Percentiles rank a stretch among this genome's conserved stretches.
These are phyloP conservation scores for Dasypogon diadema DNA, from an alignment of 2,888 invertebrate genomes.

Conservation along the genomic window DNA sequence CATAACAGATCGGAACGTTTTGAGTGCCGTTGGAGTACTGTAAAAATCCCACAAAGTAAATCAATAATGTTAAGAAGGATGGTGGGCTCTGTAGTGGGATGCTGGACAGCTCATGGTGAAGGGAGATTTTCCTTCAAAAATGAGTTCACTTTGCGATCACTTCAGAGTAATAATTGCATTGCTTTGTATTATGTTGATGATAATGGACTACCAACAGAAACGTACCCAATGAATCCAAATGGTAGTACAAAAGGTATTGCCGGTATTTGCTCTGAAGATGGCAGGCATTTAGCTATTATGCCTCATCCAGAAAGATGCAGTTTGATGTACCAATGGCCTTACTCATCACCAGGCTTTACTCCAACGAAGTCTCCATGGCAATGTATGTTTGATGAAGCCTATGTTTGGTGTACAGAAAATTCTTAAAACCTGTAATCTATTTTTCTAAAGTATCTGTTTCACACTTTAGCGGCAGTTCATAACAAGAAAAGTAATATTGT, in stretches of 20 bases:
- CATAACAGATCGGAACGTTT: constrained; percentile 92
- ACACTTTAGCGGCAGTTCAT: no score
- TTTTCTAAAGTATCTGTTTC: no score
- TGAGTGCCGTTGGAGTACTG: constrained; percentile 82
- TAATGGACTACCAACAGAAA: constrained; percentile 77
- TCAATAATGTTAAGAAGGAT: constrained; percentile 92
- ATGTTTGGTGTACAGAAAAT: constrained; percentile 72
- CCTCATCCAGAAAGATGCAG: constrained; percentile 97
- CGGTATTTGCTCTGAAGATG: constrained; percentile 88
- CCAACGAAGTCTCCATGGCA: constrained; percentile 88
- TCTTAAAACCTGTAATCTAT: no score
- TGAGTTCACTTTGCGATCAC: constrained; percentile 68
- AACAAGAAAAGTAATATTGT: no score
- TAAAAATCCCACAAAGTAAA: constrained; percentile 73
- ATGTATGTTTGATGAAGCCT: constrained; percentile 91
- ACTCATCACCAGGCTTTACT: constrained; percentile 71
- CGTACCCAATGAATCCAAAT: constrained; percentile 96
- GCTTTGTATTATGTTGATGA: constrained; percentile 90
- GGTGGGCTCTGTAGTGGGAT: constrained; percentile 88
- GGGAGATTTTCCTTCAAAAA: constrained; percentile 80
- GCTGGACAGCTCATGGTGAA: constrained; percentile 98
- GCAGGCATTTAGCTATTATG: constrained; percentile 97
- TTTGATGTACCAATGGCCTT: constrained; percentile 91
- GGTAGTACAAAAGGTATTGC: constrained; percentile 89
- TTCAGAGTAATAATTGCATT: constrained; percentile 75